Evolutionary conservation across 2,797 vertebrate species (phyloP).

Genomic region (Ptychobarbus kaznakovi): DNA sequence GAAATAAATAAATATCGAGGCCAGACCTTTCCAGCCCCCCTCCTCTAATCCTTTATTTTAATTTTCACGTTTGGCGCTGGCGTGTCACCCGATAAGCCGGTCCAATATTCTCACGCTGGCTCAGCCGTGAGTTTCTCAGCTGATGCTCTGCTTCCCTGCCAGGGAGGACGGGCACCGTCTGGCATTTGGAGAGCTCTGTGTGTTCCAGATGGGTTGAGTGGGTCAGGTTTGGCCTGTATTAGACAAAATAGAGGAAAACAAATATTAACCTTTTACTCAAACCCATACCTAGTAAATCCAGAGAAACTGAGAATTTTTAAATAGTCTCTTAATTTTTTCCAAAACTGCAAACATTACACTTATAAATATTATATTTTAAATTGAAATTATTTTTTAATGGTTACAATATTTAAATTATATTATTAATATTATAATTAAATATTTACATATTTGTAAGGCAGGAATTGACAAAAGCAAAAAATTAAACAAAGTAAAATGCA

Average conservation of each 20-base stretch:
- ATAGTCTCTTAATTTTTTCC: no score
- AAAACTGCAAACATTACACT: no score
- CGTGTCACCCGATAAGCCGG: constrained; percentile 73
- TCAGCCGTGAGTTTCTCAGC: constrained; percentile 65
- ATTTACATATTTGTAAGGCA: not conserved
- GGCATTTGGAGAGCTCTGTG: constrained; percentile 38
- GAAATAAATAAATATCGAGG: constrained; percentile 63
- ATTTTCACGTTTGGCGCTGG: constrained; percentile 71
- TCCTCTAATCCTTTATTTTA: constrained; percentile 68
- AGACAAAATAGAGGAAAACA: not conserved
- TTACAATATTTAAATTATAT: not conserved
- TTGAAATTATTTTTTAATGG: not conserved
- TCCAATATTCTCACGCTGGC: constrained; percentile 73
- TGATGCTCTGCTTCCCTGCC: constrained; percentile 59
- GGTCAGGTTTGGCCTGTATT: constrained; percentile 8
- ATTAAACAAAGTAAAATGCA: not conserved
- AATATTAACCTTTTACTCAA: no score
- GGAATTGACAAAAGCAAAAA: not conserved
- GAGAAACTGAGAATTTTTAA: no score
- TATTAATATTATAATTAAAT: not conserved
- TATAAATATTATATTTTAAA: no score
- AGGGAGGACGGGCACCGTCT: constrained; percentile 52
- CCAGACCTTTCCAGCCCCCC: constrained; percentile 26
- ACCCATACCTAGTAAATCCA: no score
- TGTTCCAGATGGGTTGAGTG: constrained; percentile 7